Base-by-base conservation (phyloP, 2,797 vertebrate genomes). In the Myioborus miniatus region DNA sequence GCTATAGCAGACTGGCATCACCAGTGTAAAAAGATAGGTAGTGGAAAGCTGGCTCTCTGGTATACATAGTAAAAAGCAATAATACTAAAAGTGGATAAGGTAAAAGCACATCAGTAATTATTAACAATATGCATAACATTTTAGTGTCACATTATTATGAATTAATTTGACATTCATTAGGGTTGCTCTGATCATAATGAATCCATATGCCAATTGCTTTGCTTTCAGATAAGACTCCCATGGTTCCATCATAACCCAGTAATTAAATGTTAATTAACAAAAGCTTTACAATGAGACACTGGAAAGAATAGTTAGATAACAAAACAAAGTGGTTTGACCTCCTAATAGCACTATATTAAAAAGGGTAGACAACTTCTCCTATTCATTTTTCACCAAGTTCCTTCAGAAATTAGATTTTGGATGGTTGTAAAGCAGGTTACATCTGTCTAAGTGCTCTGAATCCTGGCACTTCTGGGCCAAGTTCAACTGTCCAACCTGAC, bases 111-210 rank as follows among this genome's bases (percentile, higher is more conserved):
- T 89, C 87, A 49, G 49, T 80, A 93, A 96, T 95, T 94, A 91
- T 89, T 87, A 95, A 92, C 81, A 88, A 93, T 55, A 95, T 58
- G 81, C 37, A 76, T 89, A 93, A 95, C 72, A 83, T 76, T 85
- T 52, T 91, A 86, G 86, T 94, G 88, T 91, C 95, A 88, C 74
- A 86, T 94, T 85, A 82, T 93, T 94, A 93, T 83, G 70, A 95
- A 96, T 96, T 95, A 86, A 91, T 95, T 94, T 94, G 83, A 88
- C 78, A 95, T 94, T 92, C 94, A 94, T 96, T 96, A 95, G 50
- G 78, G 76, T 64, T 49, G 64, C 83, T 95, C 65, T 59, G 82
- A 93, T 93, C 87, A 69, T 95, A 95, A 96, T 85, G 71, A 96
- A 96, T 67, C 75, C 21, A 0, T 87, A 93, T 59, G 76, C 77